Evolutionary conservation across 2,888 invertebrate genomes (phyloP).

Genomic region (Miltochrista miniata): DNA sequence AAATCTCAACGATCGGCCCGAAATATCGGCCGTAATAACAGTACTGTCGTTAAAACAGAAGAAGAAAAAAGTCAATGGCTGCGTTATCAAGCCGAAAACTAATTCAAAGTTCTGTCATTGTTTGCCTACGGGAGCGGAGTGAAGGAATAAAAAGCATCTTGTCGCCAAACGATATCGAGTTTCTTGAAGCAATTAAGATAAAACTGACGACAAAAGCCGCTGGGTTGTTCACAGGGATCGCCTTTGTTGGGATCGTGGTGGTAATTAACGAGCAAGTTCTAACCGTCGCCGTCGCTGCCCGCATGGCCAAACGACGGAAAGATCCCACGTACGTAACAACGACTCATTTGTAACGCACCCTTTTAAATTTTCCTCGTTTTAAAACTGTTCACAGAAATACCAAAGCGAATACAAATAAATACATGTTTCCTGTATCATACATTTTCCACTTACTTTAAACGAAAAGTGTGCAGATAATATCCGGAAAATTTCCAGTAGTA

Average conservation of each 20-base stretch:
- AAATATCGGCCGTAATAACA: constrained; percentile 60
- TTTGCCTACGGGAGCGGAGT: constrained; percentile 64
- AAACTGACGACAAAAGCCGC: constrained; percentile 73
- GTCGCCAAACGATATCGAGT: constrained; percentile 80
- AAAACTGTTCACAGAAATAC: constrained; percentile 24
- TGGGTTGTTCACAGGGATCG: constrained; percentile 48
- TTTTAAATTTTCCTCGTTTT: constrained; percentile 20
- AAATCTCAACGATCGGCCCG: constrained; percentile 53
- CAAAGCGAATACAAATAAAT: constrained; percentile 23
- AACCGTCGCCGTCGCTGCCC: constrained; percentile 20
- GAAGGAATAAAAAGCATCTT: constrained; percentile 77
- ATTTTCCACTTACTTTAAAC: constrained; percentile 19
- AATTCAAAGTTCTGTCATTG: constrained; percentile 78
- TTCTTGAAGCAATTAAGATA: constrained; percentile 82
- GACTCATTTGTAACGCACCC: constrained; percentile 24
- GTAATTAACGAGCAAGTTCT: constrained; percentile 60
- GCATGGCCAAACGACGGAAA: constrained; percentile 36
- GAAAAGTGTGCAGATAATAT: neutral
- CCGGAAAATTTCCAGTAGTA: no score
- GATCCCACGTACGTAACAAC: constrained; percentile 25
- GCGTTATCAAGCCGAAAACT: constrained; percentile 75
- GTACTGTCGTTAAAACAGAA: constrained; percentile 56
- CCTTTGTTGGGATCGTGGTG: constrained; percentile 57
- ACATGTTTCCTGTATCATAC: constrained; percentile 21
- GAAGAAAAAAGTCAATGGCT: constrained; percentile 51